These are phyloP conservation scores for Phrynocephalus forsythii DNA, from an alignment of 2,797 vertebrate genomes.

Conservation along the genomic window DNA sequence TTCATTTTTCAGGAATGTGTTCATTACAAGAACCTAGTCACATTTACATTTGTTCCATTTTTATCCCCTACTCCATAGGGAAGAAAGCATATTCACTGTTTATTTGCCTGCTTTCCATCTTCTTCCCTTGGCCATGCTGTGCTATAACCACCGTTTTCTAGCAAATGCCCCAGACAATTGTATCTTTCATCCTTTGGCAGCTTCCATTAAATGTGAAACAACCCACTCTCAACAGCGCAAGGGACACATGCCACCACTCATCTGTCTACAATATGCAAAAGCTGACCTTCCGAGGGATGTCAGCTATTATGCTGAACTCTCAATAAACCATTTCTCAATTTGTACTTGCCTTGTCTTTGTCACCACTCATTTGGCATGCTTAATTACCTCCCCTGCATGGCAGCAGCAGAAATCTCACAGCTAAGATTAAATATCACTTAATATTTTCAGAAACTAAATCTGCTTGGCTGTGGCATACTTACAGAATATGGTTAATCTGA, in stretches of 20 bases:
- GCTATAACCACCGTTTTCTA: not conserved
- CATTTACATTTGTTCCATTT: not conserved
- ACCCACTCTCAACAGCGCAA: not conserved
- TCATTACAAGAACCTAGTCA: not conserved
- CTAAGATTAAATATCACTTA: constrained; percentile 42
- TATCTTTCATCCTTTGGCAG: not conserved
- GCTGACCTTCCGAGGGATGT: constrained; percentile 20
- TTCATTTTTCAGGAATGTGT: not conserved
- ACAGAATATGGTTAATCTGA: constrained; percentile 32
- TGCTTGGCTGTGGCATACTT: constrained; percentile 48
- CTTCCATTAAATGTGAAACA: constrained; percentile 30
- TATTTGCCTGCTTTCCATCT: not conserved
- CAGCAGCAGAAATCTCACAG: constrained; percentile 20
- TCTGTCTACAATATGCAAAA: constrained; percentile 13
- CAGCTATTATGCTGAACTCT: not conserved
- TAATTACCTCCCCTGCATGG: constrained; percentile 26
- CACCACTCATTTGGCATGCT: constrained; percentile 2
- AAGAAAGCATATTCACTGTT: not conserved
- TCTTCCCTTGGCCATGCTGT: not conserved
- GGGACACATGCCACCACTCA: not conserved
- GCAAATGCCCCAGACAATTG: not conserved
- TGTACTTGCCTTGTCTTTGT: constrained; percentile 10
- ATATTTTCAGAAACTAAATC: constrained; percentile 37
- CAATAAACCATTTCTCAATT: constrained; percentile 14
- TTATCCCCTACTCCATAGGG: too few relatives aligned